Evolutionary conservation across 2,113 vertebrate genomes (phyloP).

Genomic region (Halichoerus grypus): DNA sequence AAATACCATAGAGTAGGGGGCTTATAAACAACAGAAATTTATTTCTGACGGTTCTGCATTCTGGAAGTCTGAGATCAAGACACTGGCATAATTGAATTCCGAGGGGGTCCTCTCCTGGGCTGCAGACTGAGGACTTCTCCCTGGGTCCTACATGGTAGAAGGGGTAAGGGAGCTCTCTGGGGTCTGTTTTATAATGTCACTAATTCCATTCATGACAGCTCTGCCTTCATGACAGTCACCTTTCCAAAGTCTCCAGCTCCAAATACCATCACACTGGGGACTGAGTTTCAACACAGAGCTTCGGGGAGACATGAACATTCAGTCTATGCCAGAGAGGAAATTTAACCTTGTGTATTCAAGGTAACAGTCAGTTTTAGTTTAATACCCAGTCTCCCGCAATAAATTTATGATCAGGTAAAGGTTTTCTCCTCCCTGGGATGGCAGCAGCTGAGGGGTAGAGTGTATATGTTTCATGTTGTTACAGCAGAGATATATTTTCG

Average conservation of each 20-base stretch:
- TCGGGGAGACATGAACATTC: neutral
- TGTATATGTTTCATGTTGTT: neutral
- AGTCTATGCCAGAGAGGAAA: neutral
- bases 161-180: neutral
- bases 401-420: neutral
- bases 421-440: neutral
- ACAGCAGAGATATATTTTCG: neutral
- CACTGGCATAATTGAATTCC: neutral
- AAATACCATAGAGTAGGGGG: neutral
- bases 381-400: neutral
- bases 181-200: neutral
- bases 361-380: neutral
- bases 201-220: neutral
- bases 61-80: neutral
- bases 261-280: neutral
- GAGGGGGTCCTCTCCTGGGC: neutral
- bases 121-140: neutral
- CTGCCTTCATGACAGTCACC: neutral
- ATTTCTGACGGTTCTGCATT: neutral
- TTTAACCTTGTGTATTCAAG: neutral
- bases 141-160: neutral
- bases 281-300: neutral
- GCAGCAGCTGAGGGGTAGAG: accelerated
- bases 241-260: neutral
- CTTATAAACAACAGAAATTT: neutral